Conservation (phyloP, 2,113 vertebrate species). For the Phyllopteryx taeniolatus region DNA sequence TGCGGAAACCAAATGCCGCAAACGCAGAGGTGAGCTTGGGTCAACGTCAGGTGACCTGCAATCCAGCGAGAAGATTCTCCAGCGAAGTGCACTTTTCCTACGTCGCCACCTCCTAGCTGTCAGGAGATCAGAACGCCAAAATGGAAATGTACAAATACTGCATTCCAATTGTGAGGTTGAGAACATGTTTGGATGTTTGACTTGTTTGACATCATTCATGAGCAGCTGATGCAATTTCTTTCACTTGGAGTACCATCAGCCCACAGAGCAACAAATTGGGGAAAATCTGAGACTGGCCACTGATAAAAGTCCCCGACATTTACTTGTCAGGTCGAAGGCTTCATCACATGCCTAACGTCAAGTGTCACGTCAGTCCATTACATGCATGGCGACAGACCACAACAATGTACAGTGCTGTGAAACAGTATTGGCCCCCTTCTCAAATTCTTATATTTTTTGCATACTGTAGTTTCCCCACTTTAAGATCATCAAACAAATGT, state of each 20-base stretch:
- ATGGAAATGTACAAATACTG: neutral
- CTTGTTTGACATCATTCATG: neutral
- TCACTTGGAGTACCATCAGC: neutral
- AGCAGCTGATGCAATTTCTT: neutral
- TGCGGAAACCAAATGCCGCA: neutral
- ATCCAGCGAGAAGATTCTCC: neutral
- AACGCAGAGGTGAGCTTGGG: neutral
- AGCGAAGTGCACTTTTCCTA: neutral
- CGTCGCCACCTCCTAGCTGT: neutral
- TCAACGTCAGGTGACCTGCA: neutral
- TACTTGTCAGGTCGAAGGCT: neutral
- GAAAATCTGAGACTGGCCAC: neutral
- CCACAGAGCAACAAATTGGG: neutral
- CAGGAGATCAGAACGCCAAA: neutral
- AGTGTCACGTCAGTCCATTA: neutral
- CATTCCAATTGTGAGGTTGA: neutral
- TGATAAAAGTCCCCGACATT: neutral
- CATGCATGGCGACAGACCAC: neutral
- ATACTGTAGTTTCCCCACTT: too few relatives aligned
- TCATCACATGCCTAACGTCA: neutral
- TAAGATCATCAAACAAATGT: too few relatives aligned
- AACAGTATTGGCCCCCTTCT: too few relatives aligned
- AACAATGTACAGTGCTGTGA: neutral
- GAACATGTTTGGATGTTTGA: slow-evolving; percentile 7
- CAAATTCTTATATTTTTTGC: too few relatives aligned